Percentiles rank a stretch among this genome's conserved stretches.
These are phyloP conservation scores for Amiota minor DNA, from an alignment of 2,888 invertebrate genomes.

Conservation along the genomic window DNA sequence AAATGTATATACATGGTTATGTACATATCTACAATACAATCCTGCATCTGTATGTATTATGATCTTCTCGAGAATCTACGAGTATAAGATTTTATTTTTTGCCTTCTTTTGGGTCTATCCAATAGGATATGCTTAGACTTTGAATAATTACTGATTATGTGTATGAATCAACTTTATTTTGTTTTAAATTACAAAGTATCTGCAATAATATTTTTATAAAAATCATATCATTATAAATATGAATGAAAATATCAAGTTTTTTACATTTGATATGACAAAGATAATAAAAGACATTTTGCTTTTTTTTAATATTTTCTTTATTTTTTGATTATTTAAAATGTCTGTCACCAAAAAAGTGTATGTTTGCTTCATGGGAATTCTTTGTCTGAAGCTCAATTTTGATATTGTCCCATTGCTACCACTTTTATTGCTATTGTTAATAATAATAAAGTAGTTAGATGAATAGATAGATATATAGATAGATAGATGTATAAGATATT, in stretches of 20 bases:
- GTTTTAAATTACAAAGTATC: not conserved
- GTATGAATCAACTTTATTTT: slow-evolving; percentile 9
- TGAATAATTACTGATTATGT: not conserved
- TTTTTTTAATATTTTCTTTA: not conserved
- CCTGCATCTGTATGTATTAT: not conserved
- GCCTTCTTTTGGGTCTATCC: not conserved
- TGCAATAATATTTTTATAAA: too few species aligned
- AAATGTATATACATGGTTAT: not conserved
- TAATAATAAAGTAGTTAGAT: slow-evolving; percentile 11
- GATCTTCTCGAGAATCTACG: not conserved
- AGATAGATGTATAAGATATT: not conserved
- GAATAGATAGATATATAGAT: not conserved
- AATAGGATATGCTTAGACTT: not conserved
- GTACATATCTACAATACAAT: not conserved
- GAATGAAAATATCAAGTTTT: too few species aligned
- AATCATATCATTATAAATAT: too few species aligned
- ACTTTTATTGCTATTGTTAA: not conserved
- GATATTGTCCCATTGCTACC: not conserved
- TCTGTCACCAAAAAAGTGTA: not conserved
- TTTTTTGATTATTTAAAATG: slow-evolving; percentile 7
- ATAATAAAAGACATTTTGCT: not conserved
- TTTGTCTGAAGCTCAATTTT: not conserved
- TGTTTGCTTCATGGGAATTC: not conserved
- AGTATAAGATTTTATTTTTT: not conserved
- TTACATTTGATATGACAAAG: too few species aligned